These are phyloP conservation scores for Bombyx mori DNA, from an alignment of 1,140 invertebrate species.

Conservation along the genomic window DNA sequence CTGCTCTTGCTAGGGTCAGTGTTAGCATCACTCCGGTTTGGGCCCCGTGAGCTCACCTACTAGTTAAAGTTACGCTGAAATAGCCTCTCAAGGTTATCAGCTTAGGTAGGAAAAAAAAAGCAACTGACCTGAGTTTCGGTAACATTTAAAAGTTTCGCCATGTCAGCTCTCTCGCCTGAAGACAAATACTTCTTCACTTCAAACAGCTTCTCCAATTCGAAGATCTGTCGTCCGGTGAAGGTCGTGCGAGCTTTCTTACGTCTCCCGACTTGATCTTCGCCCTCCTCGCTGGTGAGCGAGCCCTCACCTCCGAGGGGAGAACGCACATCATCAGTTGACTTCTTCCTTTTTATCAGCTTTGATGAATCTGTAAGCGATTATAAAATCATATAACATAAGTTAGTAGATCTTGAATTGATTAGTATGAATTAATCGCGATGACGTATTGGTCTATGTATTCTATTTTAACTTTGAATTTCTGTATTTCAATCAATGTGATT, in stretches of 20 bases:
- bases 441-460: no score
- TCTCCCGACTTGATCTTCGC: constrained; percentile 77
- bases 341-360: constrained; percentile 60
- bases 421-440: no score
- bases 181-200: constrained; percentile 97
- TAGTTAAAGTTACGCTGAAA: no score
- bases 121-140: constrained; percentile 94
- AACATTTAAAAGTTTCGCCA: constrained; percentile 93
- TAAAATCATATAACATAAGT: no score
- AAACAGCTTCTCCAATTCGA: constrained; percentile 96
- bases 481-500: no score
- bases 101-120: not conserved
- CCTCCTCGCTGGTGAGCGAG: constrained; percentile 80
- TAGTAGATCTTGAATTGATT: no score
- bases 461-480: no score
- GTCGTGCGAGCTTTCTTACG: constrained; percentile 96
- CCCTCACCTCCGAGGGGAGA: constrained; percentile 85
- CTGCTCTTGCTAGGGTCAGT: no score
- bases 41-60: no score
- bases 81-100: no score
- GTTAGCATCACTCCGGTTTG: no score
- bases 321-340: constrained; percentile 58
- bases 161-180: constrained; percentile 93
- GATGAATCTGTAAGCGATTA: constrained; percentile 45
- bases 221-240: constrained; percentile 95